Base-by-base conservation (phyloP, 2,797 vertebrate genomes). In the Scomberomorus guttatus region DNA sequence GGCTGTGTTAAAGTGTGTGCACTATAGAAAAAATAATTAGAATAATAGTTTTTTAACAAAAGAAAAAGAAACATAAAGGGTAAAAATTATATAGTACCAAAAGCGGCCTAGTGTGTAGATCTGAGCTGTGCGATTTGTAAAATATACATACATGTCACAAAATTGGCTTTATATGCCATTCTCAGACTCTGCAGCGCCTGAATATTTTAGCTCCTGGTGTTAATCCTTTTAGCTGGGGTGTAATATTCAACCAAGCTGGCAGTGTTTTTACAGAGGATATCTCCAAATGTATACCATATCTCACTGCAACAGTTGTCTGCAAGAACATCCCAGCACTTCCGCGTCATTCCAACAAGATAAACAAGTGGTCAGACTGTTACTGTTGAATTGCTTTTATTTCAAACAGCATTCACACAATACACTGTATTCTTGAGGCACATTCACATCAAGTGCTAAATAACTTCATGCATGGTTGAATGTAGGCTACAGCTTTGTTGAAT, bases 331-430 rank as follows among this genome's bases (percentile, higher is more conserved):
- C 44, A 18, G 4, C 0, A 29, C 15, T 17, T 60, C 15, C 10
- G 9, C 20, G 11, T 46, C 12, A 32, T 27, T 37, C 58, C 0
- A 22, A 78, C 5, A 76, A 34, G 34, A 52, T 18, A 73, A 70
- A 79, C 32, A 71, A 12, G 0, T 13, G 15, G 4, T 22, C 18
- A 50, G 8, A 29, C 12, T 4, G 10, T 66, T 75, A 81, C 73
- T 85, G 83, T 86, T 91, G 87, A 90, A 91, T 82, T 86, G 80
- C 68, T 87, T 95, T 95, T 95, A 95, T 95, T 96, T 95, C 90
- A 95, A 96, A 96, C 90, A 91, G 93, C 90, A 93, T 93, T 92
- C 93, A 94, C 94, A 94, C 92, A 90, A 80, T 94, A 94, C 91
- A 90, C 76, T 84, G 88, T 91, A 88, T 92, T 87, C 82, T 90